A percentile compares a stretch with the other conserved stretches of the same genome.
Conservation (phyloP, 2,888 invertebrate genomes). For the Helobdella robusta region DNA sequence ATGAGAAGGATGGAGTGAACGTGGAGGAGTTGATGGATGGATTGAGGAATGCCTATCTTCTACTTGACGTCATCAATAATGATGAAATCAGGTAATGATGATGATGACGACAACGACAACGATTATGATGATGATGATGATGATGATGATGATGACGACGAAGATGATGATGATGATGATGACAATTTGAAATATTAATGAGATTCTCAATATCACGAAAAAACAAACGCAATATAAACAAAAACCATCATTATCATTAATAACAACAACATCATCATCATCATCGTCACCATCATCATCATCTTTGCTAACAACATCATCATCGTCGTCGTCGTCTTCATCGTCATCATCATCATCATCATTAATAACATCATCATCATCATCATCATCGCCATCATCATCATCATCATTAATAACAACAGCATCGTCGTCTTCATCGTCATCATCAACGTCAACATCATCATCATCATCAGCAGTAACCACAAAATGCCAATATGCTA, state of each 20-base stretch:
- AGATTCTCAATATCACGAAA: too few relatives aligned
- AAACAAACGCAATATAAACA: too few relatives aligned
- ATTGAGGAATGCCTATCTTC: too few relatives aligned
- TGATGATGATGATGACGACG: not conserved
- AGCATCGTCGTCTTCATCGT: slow-evolving; percentile 8
- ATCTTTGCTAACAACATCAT: slow-evolving; percentile 5
- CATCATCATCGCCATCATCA: slow-evolving; percentile 14
- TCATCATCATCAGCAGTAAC: slow-evolving; percentile 16
- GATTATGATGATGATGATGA: not conserved
- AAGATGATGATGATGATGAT: not conserved
- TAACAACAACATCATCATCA: slow-evolving; percentile 18
- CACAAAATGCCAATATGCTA: too few relatives aligned
- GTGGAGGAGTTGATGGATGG: too few relatives aligned
- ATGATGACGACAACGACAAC: not conserved
- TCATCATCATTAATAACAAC: slow-evolving; percentile 10
- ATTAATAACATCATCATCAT: slow-evolving; percentile 12
- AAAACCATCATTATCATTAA: not conserved
- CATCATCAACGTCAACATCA: slow-evolving; percentile 9
- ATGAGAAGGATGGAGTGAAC: too few relatives aligned
- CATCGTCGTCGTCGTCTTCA: slow-evolving; percentile 10
- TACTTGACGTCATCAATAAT: too few relatives aligned
- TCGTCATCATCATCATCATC: slow-evolving; percentile 17
- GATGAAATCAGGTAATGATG: too few relatives aligned
- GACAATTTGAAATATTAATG: too few relatives aligned
- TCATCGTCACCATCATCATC: slow-evolving; percentile 14